Evolutionary conservation across 1,140 invertebrate genomes (phyloP), one percentile per base, ranked within the genome.

Genomic region (Heterodera carotae): DNA sequence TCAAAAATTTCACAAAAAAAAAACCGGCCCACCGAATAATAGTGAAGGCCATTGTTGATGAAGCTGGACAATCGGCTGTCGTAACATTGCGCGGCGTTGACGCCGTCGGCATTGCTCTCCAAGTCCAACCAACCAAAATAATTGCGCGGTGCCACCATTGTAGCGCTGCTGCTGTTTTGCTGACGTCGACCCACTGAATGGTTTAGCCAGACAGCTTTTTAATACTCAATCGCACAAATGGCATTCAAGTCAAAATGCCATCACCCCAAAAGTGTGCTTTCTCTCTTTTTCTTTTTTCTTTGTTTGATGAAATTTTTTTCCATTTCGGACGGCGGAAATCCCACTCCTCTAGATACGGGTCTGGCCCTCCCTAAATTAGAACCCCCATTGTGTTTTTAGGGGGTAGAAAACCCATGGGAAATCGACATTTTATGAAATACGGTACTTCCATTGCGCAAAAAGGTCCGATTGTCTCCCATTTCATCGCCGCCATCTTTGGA

Each of bases 61-160:
- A 64, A 74, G n/a, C 12, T 74, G 36, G 72, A 43, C 36, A 74
- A 25, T 29, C 36, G 33, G 25, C 22, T 25, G 25, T 74, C 72
- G 36, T 74, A 74, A 34, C 72, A 74, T 22, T 10, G 7, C 36
- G 72, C 72, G 6, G 22, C 84, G 89, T 97, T 18, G 62, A 56
- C 48, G 15, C 15, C 48, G 48, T 56, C 22, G 48, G 22, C 48
- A 18, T 5, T 56, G 48, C 48, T 56, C 39, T 6, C 39, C 48
- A 56, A 56, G 48, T 22, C 48, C 48, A 56, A 56, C 48, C 48
- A 56, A 4, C 48, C 48, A 56, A 56, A 43, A 43, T 43, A 43
- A 1, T 43, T 43, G 0, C 39, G 39, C 2, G 7, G 48, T 22
- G 48, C 48, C 48, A 56, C 18, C 48, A 22, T 18, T 15, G 48